Conservation (phyloP, 2,888 invertebrate species). For the Pterobdella sp. region DNA sequence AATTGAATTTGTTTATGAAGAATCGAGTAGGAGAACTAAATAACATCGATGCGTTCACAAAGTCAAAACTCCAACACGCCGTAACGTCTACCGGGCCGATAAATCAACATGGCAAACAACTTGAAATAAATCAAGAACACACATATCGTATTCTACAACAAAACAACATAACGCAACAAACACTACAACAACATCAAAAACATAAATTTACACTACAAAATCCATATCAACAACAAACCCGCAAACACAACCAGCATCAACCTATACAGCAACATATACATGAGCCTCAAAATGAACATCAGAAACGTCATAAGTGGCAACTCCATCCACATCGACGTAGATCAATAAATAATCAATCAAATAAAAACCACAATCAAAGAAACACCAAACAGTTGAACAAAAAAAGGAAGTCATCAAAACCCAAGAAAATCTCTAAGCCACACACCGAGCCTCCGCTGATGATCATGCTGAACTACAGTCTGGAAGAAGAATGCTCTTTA, state of each 20-base stretch:
- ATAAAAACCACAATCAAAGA: background rate
- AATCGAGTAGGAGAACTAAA: too few species aligned
- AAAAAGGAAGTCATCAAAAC: background rate
- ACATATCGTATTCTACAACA: background rate
- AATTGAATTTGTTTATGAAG: too few species aligned
- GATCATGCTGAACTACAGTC: slow-evolving; percentile 16
- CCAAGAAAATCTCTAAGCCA: too few species aligned
- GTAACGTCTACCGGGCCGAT: background rate
- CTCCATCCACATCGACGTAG: background rate
- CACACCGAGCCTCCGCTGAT: background rate
- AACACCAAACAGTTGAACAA: background rate
- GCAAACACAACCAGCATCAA: too few species aligned
- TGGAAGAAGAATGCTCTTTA: slow-evolving; percentile 17
- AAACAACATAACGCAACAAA: background rate
- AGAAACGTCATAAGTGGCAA: background rate
- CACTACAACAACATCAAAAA: background rate
- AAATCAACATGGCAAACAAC: background rate
- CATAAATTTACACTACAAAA: too few species aligned
- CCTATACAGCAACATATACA: too few species aligned
- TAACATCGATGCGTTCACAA: background rate
- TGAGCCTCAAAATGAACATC: too few species aligned
- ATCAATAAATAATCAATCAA: background rate
- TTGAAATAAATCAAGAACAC: background rate
- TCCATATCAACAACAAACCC: too few species aligned
- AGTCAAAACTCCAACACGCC: background rate